These are phyloP conservation scores for Selene dorsalis DNA, from an alignment of 2,797 vertebrate species.

Conservation along the genomic window DNA sequence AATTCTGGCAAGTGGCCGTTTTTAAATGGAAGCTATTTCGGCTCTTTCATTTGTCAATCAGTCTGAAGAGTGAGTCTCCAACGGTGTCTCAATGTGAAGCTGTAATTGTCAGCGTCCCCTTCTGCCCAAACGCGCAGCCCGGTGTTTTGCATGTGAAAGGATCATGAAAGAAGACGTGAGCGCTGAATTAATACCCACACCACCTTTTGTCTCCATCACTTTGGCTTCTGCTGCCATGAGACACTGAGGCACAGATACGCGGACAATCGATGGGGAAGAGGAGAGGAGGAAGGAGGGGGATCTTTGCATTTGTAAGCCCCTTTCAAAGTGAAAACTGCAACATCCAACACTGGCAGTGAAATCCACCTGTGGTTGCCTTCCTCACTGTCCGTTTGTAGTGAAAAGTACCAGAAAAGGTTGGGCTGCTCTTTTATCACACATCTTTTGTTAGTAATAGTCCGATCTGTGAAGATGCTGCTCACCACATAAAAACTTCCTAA, in stretches of 20 bases:
- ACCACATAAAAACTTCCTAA: neutral
- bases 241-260: slow-evolving; percentile 61
- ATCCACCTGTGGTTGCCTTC: slow-evolving; percentile 25
- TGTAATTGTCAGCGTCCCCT: slow-evolving; percentile 80
- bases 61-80: slow-evolving; percentile 75
- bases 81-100: slow-evolving; percentile 69
- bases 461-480: neutral
- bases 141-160: slow-evolving; percentile 83
- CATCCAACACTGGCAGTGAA: neutral
- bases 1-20: slow-evolving; percentile 76
- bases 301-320: slow-evolving; percentile 6
- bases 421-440: neutral
- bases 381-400: neutral
- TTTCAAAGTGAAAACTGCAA: slow-evolving; percentile 33
- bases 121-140: slow-evolving; percentile 58
- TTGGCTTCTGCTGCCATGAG: slow-evolving; percentile 74
- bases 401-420: neutral
- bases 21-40: slow-evolving; percentile 81
- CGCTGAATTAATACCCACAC: slow-evolving; percentile 81
- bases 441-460: neutral
- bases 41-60: slow-evolving; percentile 84
- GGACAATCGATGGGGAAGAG: slow-evolving; percentile 64
- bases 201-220: slow-evolving; percentile 81
- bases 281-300: slow-evolving; percentile 30
- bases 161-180: slow-evolving; percentile 74